Conservation (phyloP, 2,113 vertebrate species). For the Leiothrix lutea region DNA sequence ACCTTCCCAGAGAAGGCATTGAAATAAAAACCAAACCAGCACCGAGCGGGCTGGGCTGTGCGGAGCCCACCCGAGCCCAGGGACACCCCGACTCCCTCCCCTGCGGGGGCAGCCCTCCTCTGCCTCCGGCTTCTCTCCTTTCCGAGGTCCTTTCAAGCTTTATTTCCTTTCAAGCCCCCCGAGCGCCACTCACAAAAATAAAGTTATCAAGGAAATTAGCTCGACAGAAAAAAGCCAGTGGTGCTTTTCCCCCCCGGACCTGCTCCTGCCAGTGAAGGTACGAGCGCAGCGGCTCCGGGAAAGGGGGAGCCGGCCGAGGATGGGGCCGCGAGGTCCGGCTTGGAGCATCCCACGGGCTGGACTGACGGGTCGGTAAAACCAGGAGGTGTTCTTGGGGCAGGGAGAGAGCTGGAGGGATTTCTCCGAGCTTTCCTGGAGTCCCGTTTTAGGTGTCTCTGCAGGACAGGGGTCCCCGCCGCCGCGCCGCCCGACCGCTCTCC, state of each 20-base stretch:
- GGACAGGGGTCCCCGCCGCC: not conserved
- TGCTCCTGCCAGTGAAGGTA: not conserved
- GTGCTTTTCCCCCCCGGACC: not conserved
- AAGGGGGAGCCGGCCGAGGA: not conserved
- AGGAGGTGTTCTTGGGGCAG: not conserved
- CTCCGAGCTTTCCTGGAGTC: not conserved
- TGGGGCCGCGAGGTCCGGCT: not conserved
- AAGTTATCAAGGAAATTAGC: not conserved
- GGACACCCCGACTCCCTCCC: not conserved
- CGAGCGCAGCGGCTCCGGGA: not conserved
- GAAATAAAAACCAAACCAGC: not conserved
- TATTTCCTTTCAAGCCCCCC: not conserved
- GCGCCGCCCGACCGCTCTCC: not conserved
- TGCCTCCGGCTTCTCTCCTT: not conserved
- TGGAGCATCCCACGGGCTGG: not conserved
- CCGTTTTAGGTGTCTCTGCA: rapidly evolving
- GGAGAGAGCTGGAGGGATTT: not conserved
- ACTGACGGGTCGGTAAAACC: rapidly evolving
- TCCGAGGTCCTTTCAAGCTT: not conserved
- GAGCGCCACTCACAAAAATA: not conserved
- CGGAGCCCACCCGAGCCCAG: not conserved
- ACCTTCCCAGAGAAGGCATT: not conserved
- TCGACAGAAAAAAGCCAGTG: not conserved
- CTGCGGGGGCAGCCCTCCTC: not conserved
- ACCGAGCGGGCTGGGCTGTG: not conserved